Evolutionary conservation across 1,140 invertebrate genomes (phyloP).

Genomic region (Trissolcus basalis): DNA sequence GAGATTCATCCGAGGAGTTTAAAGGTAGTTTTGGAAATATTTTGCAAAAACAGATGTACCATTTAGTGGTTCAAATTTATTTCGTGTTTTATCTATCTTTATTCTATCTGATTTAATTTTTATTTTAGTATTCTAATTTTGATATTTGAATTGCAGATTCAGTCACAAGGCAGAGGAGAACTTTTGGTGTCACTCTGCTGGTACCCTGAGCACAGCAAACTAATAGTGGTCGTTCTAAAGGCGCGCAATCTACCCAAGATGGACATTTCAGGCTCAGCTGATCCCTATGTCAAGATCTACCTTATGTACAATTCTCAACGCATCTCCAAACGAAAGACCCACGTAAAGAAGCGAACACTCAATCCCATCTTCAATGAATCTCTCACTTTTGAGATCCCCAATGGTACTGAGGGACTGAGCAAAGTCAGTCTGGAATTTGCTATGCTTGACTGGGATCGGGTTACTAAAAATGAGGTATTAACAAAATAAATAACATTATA

Average conservation of each 20-base stretch:
- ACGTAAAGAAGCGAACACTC: slow-evolving; percentile 97
- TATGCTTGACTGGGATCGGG: slow-evolving; percentile 96
- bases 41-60: background rate
- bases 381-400: slow-evolving; percentile 91
- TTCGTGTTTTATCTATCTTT: background rate
- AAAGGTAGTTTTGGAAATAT: slow-evolving; percentile 79
- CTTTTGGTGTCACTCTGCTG: slow-evolving; percentile 94
- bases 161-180: slow-evolving; percentile 91
- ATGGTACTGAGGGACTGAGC: slow-evolving; percentile 86
- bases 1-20: slow-evolving; percentile 91
- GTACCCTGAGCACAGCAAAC: slow-evolving; percentile 91
- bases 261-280: slow-evolving; percentile 96
- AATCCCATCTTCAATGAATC: slow-evolving; percentile 99
- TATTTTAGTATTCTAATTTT: slow-evolving; percentile 35
- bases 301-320: slow-evolving; percentile 97
- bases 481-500: too few relatives aligned
- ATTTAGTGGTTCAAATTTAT: background rate
- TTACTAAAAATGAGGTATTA: slow-evolving; percentile 96
- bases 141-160: slow-evolving; percentile 82
- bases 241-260: slow-evolving; percentile 95
- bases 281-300: slow-evolving; percentile 97
- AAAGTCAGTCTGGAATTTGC: slow-evolving; percentile 94
- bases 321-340: slow-evolving; percentile 99
- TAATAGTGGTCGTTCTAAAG: slow-evolving; percentile 94
- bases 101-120: background rate